Base-by-base conservation (phyloP, 1,140 invertebrate genomes). In the Trinorchestia longiramus region DNA sequence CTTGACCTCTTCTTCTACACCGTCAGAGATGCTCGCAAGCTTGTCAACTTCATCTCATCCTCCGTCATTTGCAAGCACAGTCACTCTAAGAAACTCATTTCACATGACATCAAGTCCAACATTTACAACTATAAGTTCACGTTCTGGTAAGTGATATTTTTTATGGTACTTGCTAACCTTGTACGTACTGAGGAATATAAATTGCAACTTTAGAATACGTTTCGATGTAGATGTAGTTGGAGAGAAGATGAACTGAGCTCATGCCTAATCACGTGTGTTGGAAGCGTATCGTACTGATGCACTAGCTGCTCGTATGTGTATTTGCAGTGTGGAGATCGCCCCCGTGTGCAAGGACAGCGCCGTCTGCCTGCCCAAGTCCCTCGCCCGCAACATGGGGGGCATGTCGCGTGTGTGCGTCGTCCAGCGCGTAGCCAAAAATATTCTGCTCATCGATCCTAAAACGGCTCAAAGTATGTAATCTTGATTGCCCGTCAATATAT, bases 21-120 rank as follows among this genome's bases (percentile, higher is more conserved):
- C 96, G 99, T 99, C 97, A 98, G 98, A 96, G 98, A 99, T 97
- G 99, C 99, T 0, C 98, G 99, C 44, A 99, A 99, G 98, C 98
- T 99, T 98, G 98, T 99, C 6, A 99, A 99, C 97, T 99, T 99
- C 97, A 97, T 99, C 0, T 97, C 97, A 95, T 98, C 98, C 40
- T 98, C 99, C 96, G 98, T 99, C 95, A 99, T 99, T 1, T 98
- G 98, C 97, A 98, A 98, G 97, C 98, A 98, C 97, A 98, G 98
- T 96, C 98, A 98, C 97, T 99, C 99, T 0, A 99, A 99, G 97
- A 99, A 99, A 97, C 97, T 99, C 28, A 98, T 99, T 97, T 99
- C 99, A 0, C 99, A 99, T 97, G 99, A 99, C 97, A 98, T 99
- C 57, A 99, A 99, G 97, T 99, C 98, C 97, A 99, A 99, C 97